phyloP scores from a whole-genome alignment of 2,797 vertebrate species.

The Botia kubotai region DNA sequence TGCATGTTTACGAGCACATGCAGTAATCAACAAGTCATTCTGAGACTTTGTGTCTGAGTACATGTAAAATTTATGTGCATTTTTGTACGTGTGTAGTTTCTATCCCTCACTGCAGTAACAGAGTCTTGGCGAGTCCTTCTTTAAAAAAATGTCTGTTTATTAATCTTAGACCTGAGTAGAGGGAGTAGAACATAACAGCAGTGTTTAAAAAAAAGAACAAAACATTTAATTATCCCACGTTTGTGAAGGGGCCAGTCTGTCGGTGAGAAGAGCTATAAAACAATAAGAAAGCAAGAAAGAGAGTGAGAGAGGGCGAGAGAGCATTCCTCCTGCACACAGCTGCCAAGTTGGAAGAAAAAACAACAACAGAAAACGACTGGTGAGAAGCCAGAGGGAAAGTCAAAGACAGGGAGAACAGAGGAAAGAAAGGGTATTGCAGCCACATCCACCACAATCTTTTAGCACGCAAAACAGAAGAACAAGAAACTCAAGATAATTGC shows the following conservation, averaged over 20 bases:
- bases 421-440: not conserved
- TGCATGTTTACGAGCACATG: not conserved
- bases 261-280: constrained; percentile 17
- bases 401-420: constrained; percentile 6
- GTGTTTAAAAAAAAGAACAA: constrained; percentile 24
- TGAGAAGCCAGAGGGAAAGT: constrained; percentile 8
- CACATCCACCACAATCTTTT: constrained; percentile 13
- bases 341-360: constrained; percentile 59
- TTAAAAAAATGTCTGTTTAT: constrained; percentile 43
- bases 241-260: constrained; percentile 2
- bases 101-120: not conserved
- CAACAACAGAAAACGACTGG: constrained; percentile 42
- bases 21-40: not conserved
- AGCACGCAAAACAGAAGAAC: not conserved
- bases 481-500: not conserved
- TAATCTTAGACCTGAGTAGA: constrained; percentile 23
- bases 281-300: constrained; percentile 23
- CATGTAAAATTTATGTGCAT: not conserved
- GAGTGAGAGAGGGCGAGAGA: constrained; percentile 22
- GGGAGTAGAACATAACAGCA: constrained; percentile 12
- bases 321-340: constrained; percentile 49
- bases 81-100: not conserved
- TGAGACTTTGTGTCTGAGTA: not conserved
- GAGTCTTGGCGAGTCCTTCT: constrained; percentile 15
- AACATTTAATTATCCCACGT: constrained; percentile 47